phyloP scores from a whole-genome alignment of 2,888 invertebrate genomes.

The Reticulitermes lucifugus region DNA sequence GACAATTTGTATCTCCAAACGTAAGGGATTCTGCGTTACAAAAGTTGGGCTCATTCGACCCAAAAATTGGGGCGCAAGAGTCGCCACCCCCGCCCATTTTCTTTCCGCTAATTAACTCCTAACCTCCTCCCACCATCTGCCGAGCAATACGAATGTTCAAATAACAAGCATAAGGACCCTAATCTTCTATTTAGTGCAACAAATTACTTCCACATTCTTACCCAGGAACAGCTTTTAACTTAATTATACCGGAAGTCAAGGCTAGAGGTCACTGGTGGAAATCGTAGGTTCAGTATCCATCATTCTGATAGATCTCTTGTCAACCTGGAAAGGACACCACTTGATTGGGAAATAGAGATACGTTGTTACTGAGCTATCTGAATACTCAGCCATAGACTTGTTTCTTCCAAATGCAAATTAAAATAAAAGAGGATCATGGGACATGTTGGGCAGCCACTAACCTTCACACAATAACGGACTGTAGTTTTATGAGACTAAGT shows the following conservation, averaged over 20 bases:
- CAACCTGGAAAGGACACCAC: neutral
- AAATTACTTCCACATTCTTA: neutral
- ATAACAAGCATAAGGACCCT: constrained; percentile 10
- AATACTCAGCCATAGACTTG: too few species aligned
- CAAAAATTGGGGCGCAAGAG: constrained; percentile 31
- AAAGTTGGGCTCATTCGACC: constrained; percentile 19
- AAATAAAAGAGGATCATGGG: too few species aligned
- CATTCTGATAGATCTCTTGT: neutral
- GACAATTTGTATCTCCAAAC: too few species aligned
- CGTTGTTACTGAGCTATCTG: too few species aligned
- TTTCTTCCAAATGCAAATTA: too few species aligned
- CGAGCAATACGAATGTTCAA: neutral
- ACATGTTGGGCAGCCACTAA: too few species aligned
- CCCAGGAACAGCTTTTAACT: neutral
- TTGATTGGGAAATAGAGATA: too few species aligned
- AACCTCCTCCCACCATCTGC: constrained; percentile 38
- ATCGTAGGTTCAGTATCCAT: neutral
- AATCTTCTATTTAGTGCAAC: constrained; percentile 28
- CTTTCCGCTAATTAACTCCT: constrained; percentile 40
- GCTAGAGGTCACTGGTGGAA: neutral
- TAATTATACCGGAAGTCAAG: neutral
- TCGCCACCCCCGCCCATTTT: constrained; percentile 31
- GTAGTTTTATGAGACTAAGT: too few species aligned
- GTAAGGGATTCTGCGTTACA: neutral
- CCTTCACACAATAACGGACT: too few species aligned